These are phyloP conservation scores for Patella depressa DNA, from an alignment of 2,888 invertebrate species.

Conservation along the genomic window DNA sequence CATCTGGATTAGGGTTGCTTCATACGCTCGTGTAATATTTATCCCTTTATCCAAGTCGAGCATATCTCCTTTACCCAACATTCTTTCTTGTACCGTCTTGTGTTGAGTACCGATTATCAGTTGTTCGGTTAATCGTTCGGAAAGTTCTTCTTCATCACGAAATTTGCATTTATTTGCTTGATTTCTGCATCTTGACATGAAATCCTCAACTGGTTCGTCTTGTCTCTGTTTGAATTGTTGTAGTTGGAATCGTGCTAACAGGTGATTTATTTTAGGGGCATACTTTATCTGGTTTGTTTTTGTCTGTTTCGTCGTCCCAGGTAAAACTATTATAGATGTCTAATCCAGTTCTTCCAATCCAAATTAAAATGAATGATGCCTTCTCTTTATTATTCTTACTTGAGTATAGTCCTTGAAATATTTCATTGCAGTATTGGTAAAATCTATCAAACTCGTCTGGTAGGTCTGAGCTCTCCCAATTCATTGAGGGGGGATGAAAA, in stretches of 20 bases:
- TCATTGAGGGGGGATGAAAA: too few relatives aligned
- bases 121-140: neutral
- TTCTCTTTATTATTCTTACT: too few relatives aligned
- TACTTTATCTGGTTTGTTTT: neutral
- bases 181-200: neutral
- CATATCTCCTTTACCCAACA: neutral
- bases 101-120: neutral
- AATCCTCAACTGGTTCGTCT: neutral
- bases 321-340: neutral
- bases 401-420: too few relatives aligned
- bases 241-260: neutral
- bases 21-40: neutral
- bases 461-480: neutral
- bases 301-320: too few relatives aligned
- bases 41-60: neutral
- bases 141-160: neutral
- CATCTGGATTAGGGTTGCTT: neutral
- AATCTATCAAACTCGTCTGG: neutral
- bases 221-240: neutral
- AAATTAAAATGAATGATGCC: too few relatives aligned
- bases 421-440: neutral
- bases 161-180: neutral
- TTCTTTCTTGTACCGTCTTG: constrained; percentile 1
- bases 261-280: neutral
- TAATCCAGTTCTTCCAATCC: neutral